Conservation (phyloP, 1,140 invertebrate species). For the Achatina immaculata region DNA sequence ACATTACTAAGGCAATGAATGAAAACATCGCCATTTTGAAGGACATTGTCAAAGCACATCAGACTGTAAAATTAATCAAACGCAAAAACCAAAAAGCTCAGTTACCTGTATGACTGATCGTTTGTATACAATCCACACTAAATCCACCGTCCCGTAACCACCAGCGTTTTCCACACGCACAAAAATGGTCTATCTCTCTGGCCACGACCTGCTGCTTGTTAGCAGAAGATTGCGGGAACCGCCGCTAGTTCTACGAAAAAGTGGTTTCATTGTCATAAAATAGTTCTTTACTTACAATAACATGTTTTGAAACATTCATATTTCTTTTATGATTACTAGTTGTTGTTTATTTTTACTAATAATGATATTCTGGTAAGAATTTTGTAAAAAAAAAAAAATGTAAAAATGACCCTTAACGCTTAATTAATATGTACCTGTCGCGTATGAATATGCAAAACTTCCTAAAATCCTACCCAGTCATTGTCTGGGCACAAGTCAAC, state of each 20-base stretch:
- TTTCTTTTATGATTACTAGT: neutral
- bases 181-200: neutral
- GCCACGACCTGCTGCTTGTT: neutral
- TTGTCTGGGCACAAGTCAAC: no score
- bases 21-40: neutral
- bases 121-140: neutral
- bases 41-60: neutral
- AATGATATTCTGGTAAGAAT: no score
- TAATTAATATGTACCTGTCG: neutral
- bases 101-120: constrained; percentile 1
- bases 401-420: no score
- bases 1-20: no score
- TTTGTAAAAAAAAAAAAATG: no score
- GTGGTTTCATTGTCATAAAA: neutral
- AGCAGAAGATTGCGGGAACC: constrained; percentile 3
- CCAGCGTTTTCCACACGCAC: neutral
- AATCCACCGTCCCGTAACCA: neutral
- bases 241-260: neutral
- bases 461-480: no score
- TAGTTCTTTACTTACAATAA: neutral
- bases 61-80: neutral
- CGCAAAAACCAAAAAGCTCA: neutral
- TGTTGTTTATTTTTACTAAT: neutral
- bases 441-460: neutral
- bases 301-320: neutral